phyloP scores from a whole-genome alignment of 2,113 vertebrate genomes.

The Macrotis lagotis region DNA sequence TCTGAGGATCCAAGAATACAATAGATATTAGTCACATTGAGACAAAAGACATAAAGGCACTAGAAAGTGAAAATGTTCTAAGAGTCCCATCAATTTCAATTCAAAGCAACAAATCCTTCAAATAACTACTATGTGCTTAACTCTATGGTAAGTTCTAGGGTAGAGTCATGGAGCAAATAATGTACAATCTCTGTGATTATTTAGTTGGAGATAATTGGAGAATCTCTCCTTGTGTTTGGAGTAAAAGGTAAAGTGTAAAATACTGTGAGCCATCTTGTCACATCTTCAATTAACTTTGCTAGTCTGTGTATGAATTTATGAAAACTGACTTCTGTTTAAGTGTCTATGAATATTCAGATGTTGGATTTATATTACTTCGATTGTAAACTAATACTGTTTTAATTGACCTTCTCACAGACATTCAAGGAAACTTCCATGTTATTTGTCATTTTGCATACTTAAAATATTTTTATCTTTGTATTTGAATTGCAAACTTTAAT shows the following conservation, averaged over 20 bases:
- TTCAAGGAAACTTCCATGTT: conserved; percentile 1
- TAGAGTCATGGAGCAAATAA: neutral
- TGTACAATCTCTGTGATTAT: neutral
- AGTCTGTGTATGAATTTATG: neutral
- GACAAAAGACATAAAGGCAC: neutral
- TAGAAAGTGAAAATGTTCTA: neutral
- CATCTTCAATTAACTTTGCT: neutral
- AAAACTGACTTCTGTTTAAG: neutral
- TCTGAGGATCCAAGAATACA: neutral
- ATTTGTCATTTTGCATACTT: neutral
- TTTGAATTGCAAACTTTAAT: conserved; percentile 59
- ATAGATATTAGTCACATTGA: neutral
- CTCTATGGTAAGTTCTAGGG: neutral
- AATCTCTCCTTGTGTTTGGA: neutral
- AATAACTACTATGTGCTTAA: neutral
- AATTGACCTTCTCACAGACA: neutral
- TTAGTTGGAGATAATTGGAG: neutral
- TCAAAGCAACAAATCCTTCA: neutral
- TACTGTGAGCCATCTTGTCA: neutral
- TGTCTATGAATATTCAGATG: conserved; percentile 3
- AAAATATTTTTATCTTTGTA: conserved; percentile 34
- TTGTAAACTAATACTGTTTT: neutral
- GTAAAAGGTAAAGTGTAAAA: neutral
- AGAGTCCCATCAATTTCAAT: neutral
- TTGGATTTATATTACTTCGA: neutral